Evolutionary conservation across 2,113 vertebrate species (phyloP).

Genomic region (Hyperopisus bebe): DNA sequence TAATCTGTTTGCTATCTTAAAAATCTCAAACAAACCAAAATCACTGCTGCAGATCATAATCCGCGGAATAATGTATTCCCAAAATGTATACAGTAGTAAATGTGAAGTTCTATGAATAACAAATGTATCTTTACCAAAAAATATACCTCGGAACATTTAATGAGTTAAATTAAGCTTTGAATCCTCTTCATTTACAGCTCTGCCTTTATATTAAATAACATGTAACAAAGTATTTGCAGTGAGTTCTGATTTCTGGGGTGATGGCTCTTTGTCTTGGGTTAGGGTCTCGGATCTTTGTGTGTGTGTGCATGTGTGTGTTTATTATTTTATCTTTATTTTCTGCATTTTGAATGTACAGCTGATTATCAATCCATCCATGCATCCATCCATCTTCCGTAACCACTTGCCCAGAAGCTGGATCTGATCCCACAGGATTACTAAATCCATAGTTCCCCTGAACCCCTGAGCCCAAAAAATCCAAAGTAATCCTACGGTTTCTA

Average conservation of each 20-base stretch:
- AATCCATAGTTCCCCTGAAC: neutral
- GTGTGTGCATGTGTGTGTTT: neutral
- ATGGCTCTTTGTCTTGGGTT: neutral
- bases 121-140: neutral
- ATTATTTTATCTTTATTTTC: neutral
- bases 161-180: neutral
- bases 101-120: neutral
- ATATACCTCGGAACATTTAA: neutral
- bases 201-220: neutral
- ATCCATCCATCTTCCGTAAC: neutral
- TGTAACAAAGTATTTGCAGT: neutral
- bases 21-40: neutral
- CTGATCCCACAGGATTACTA: neutral
- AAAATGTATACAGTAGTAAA: neutral
- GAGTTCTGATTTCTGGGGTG: neutral
- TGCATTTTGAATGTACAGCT: neutral
- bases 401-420: neutral
- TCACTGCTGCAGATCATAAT: neutral
- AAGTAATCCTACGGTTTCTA: neutral
- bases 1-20: neutral
- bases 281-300: neutral
- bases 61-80: neutral
- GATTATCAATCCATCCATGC: neutral
- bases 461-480: neutral
- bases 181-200: neutral